These are phyloP conservation scores for Hippocampus barbouri DNA, from an alignment of 2,113 vertebrate species.

Conservation along the genomic window DNA sequence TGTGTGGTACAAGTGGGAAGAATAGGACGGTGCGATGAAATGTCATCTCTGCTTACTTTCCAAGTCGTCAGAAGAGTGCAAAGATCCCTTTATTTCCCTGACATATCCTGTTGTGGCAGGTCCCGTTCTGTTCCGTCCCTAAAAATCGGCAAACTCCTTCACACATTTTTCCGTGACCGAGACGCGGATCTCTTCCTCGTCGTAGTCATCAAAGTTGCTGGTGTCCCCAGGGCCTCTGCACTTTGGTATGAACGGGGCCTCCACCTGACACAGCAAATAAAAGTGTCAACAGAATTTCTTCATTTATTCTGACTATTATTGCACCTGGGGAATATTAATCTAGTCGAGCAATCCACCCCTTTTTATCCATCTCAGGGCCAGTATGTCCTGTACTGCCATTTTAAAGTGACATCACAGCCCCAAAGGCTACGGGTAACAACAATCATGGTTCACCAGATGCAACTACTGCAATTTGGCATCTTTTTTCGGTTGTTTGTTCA, in stretches of 20 bases:
- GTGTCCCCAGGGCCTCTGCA: constrained; percentile 98
- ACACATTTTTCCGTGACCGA: constrained; percentile 97
- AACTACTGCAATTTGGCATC: no score
- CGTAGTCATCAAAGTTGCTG: constrained; percentile 99
- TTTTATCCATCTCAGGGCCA: no score
- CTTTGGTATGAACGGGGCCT: constrained; percentile 99
- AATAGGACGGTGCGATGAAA: constrained; percentile 4
- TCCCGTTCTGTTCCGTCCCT: constrained; percentile 51
- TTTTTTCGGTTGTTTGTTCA: no score
- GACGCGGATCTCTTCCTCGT: constrained; percentile 97
- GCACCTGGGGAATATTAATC: no score
- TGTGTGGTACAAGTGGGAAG: constrained; percentile 82
- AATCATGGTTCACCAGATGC: no score
- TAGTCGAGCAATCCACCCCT: no score
- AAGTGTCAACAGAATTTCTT: constrained; percentile 1
- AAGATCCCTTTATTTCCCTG: constrained; percentile 84
- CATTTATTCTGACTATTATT: no score
- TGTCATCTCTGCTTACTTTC: constrained; percentile 86
- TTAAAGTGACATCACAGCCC: no score
- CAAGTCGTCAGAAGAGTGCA: constrained; percentile 90
- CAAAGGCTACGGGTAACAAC: no score
- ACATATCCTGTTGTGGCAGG: constrained; percentile 74
- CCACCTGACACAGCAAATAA: constrained; percentile 75
- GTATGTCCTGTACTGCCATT: no score
- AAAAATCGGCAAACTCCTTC: constrained; percentile 99